Evolutionary conservation across 2,888 invertebrate species (phyloP).

Genomic region (Phengaris arion): DNA sequence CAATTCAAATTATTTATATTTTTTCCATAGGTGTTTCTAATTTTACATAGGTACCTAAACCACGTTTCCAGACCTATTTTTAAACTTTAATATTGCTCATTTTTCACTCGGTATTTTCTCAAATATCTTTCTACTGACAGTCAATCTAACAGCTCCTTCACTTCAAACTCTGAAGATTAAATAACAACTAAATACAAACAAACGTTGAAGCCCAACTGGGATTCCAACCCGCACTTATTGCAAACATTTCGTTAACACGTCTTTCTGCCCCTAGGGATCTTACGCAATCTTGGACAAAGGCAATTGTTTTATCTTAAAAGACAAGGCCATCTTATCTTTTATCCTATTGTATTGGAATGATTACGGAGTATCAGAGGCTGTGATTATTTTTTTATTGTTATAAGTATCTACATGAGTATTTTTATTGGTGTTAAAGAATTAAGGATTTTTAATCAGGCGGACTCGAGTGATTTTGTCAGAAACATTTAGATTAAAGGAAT

Average conservation of each 20-base stretch:
- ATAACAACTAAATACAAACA: background rate
- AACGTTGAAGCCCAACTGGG: background rate
- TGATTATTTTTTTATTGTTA: background rate
- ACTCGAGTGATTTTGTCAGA: too few relatives aligned
- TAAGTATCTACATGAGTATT: background rate
- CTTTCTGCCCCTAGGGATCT: background rate
- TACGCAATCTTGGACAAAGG: slow-evolving; percentile 3
- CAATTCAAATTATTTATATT: too few relatives aligned
- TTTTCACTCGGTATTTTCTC: too few relatives aligned
- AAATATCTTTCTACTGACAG: too few relatives aligned
- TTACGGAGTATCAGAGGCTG: background rate
- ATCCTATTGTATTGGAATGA: slow-evolving; percentile 9
- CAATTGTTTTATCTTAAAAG: slow-evolving; percentile 13
- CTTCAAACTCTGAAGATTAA: background rate
- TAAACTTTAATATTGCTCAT: too few relatives aligned
- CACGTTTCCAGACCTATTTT: too few relatives aligned
- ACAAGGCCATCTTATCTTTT: background rate
- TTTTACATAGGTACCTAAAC: too few relatives aligned
- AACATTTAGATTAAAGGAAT: too few relatives aligned
- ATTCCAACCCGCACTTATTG: background rate
- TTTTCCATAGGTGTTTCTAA: too few relatives aligned
- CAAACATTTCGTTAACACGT: background rate
- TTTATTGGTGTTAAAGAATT: background rate
- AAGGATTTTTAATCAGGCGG: too few relatives aligned
- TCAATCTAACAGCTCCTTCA: too few relatives aligned